phyloP scores from a whole-genome alignment of 1,140 invertebrate species.

The Melanaphis sacchari region DNA sequence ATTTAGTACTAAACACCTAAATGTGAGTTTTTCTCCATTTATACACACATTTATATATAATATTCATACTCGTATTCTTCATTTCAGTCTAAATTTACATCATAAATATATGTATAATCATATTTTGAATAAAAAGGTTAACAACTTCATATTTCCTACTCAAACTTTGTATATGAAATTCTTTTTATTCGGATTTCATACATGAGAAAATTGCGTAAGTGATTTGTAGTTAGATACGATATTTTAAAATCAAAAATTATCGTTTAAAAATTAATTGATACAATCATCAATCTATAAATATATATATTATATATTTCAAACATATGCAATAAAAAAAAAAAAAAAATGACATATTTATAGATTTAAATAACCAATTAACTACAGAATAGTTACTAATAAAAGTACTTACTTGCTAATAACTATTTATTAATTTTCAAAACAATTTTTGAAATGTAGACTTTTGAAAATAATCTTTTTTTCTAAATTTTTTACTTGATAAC shows the following conservation, averaged over 20 bases:
- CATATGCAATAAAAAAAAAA: background rate
- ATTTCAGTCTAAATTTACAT: background rate
- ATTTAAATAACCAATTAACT: background rate
- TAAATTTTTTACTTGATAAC: background rate
- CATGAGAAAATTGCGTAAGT: background rate
- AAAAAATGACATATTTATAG: background rate
- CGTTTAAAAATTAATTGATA: background rate
- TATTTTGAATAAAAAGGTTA: background rate
- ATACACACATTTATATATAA: background rate
- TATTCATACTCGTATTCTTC: background rate
- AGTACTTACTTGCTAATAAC: background rate
- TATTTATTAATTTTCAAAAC: background rate
- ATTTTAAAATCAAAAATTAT: background rate
- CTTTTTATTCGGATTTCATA: background rate
- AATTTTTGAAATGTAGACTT: background rate
- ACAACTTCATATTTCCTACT: background rate
- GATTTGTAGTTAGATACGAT: background rate
- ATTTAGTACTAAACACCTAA: background rate
- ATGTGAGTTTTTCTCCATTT: background rate
- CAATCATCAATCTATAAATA: too few relatives aligned
- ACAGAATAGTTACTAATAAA: too few relatives aligned
- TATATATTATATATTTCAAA: background rate
- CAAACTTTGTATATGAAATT: background rate
- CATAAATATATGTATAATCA: background rate
- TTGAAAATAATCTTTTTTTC: background rate